Base-by-base conservation (phyloP, 2,113 vertebrate species). In the Morone chrysops region DNA sequence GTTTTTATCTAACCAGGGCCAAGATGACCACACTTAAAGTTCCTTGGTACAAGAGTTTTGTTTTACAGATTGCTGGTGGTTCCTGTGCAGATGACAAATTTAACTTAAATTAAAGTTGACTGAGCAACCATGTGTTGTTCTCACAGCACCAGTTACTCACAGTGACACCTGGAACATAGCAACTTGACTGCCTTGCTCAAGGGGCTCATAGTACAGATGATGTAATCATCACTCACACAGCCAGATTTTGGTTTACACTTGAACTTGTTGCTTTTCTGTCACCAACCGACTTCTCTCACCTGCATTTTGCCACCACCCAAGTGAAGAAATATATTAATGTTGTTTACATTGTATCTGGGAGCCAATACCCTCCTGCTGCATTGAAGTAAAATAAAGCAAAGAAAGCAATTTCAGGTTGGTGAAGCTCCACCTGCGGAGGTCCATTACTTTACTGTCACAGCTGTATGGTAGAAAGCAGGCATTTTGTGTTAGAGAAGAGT, bases 361-460 rank as follows among this genome's bases (percentile, higher is more conserved):
- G 65, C 66, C 60, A 48, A 80, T 69, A 61, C 53, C 38, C 14
- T 79, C 66, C 45, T 71, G 59, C 70, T 79, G 73, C 6, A 59
- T 62, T 48, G 65, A 63, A 66, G 17, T 65, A 78, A 69, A 63
- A 79, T 74, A 62, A 77, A 81, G 53, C 51, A 74, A 60, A 74
- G 59, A 80, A 71, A 65, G 47, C 70, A 63, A 79, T 89, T 83
- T 83, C 69, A 84, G 59, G 57, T 83, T 75, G 59, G 70, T 75
- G 69, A 87, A 75, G 67, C 80, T 78, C 68, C 22, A 79, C 84
- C 73, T 83, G 78, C 61, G 67, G 43, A 53, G 61, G 25, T 69
- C 78, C 78, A 79, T 87, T 90, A 89, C 74, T 78, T 65, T 36
- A 78, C 72, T 78, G 77, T 90, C 76, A 80, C 45, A 81, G 78